Evolutionary conservation across 2,888 invertebrate genomes (phyloP), one percentile per base, ranked within the genome.

Genomic region (Mamestra brassicae): DNA sequence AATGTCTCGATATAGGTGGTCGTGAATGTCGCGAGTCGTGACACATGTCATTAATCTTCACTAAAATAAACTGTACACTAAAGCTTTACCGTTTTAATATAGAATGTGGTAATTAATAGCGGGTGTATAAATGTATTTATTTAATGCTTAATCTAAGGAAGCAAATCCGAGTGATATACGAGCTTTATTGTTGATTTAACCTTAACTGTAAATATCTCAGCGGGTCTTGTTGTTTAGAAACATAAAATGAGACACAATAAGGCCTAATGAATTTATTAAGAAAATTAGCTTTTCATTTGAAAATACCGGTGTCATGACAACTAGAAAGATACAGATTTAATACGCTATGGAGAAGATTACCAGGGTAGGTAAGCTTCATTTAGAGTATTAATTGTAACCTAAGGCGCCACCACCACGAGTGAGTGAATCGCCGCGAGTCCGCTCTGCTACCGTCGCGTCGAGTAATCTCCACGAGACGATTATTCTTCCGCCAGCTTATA

Each of bases 41-140:
- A 38, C 62, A 60, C 60, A n/a, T 10, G 50, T 50, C 83, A 70
- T 85, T 57, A 69, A 74, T 85, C 57, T 47, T 54, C 7, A 78
- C 71, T 47, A 54, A 79, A 70, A 77, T 82, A 77, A 54, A 77
- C 54, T 50, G n/a, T 3, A 57, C 7, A 74, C 17, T 36, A 17
- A 36, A 55, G 7, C 45, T 38, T n/a, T 47, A 68, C 15, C 4
- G n/a, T n/a, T 78, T 58, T 50, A 54, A n/a, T 65, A 62, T 38
- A 76, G 8, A 81, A 62, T 17, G 42, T n/a, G 7, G 3, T 10
- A 57, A 62, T 62, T 57, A 34, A 36, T 61, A 57, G 36, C 52
- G 3, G 0, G 10, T 13, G 11, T 26, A 26, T 26, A 26, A 26
- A 26, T 26, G 26, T 62, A 42, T 76, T 68, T 62, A 58, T 65